Percentiles rank a stretch among this genome's conserved stretches.
Evolutionary conservation across 2,797 vertebrate species (phyloP).

Genomic region (Centroberyx gerrardi): DNA sequence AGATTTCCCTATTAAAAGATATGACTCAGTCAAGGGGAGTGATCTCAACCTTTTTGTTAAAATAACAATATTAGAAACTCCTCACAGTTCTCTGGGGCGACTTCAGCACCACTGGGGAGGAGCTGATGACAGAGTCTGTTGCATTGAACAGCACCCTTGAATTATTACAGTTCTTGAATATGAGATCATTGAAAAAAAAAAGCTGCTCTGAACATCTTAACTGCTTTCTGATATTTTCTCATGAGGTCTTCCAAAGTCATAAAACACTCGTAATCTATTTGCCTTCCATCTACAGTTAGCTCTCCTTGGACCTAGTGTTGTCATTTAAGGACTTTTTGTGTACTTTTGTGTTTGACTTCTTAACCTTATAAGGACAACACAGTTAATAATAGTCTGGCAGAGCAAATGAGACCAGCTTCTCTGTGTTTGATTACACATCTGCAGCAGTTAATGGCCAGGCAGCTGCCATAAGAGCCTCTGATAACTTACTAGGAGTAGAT

Average conservation of each 20-base stretch:
- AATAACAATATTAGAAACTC: too few species aligned
- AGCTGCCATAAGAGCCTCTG: background rate
- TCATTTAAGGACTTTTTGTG: constrained; percentile 1
- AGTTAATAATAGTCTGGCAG: background rate
- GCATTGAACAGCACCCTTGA: background rate
- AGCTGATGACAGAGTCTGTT: background rate
- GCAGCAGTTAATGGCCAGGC: background rate
- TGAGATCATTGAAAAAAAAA: background rate
- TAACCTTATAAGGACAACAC: constrained; percentile 22
- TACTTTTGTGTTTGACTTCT: background rate
- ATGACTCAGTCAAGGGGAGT: too few species aligned
- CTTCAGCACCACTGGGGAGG: background rate
- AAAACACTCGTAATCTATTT: background rate
- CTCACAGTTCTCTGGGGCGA: too few species aligned
- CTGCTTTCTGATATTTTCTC: background rate
- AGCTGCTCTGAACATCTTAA: background rate
- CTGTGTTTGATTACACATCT: constrained; percentile 3
- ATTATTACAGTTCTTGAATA: background rate
- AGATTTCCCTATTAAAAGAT: too few species aligned
- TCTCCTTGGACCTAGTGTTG: background rate
- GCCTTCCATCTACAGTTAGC: background rate
- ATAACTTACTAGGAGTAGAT: background rate
- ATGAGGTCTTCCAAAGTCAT: background rate
- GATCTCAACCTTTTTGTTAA: too few species aligned
- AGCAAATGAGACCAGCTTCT: constrained; percentile 17